Evolutionary conservation across 2,888 invertebrate genomes (phyloP).

Genomic region (Hemaris fuciformis): DNA sequence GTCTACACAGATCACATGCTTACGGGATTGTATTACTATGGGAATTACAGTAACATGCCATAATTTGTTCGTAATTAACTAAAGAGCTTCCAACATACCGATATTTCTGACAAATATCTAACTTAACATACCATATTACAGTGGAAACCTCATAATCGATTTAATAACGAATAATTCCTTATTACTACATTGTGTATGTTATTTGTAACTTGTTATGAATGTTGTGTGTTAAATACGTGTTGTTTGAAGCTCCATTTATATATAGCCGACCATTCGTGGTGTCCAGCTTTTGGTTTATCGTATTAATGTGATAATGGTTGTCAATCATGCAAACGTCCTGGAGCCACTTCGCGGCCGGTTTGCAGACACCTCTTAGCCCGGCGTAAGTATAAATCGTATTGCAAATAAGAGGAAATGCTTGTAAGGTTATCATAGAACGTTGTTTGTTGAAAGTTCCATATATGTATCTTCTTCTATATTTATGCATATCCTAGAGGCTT

Average conservation of each 20-base stretch:
- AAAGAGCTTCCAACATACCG: slow-evolving; percentile 41
- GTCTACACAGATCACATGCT: slow-evolving; percentile 42
- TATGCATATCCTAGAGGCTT: slow-evolving; percentile 74
- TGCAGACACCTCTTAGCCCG: slow-evolving; percentile 64
- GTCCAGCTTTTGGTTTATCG: slow-evolving; percentile 68
- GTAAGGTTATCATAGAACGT: slow-evolving; percentile 66
- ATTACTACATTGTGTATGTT: background rate
- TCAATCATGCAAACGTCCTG: slow-evolving; percentile 78
- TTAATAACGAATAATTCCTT: background rate
- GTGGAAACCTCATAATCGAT: background rate
- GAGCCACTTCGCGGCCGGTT: slow-evolving; percentile 68
- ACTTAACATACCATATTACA: background rate
- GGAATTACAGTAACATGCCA: slow-evolving; percentile 31
- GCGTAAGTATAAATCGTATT: slow-evolving; percentile 75
- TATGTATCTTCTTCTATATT: slow-evolving; percentile 63
- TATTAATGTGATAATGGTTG: slow-evolving; percentile 81
- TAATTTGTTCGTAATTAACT: slow-evolving; percentile 38
- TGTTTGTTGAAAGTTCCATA: slow-evolving; percentile 66
- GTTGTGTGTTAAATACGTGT: slow-evolving; percentile 9
- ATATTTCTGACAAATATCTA: background rate
- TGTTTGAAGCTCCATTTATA: slow-evolving; percentile 53
- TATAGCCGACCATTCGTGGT: slow-evolving; percentile 50
- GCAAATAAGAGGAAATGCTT: slow-evolving; percentile 73
- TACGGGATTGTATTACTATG: slow-evolving; percentile 36
- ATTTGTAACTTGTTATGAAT: background rate